These are phyloP conservation scores for Cataglyphis rosenhaueri DNA, from an alignment of 2,888 invertebrate genomes.

Conservation along the genomic window DNA sequence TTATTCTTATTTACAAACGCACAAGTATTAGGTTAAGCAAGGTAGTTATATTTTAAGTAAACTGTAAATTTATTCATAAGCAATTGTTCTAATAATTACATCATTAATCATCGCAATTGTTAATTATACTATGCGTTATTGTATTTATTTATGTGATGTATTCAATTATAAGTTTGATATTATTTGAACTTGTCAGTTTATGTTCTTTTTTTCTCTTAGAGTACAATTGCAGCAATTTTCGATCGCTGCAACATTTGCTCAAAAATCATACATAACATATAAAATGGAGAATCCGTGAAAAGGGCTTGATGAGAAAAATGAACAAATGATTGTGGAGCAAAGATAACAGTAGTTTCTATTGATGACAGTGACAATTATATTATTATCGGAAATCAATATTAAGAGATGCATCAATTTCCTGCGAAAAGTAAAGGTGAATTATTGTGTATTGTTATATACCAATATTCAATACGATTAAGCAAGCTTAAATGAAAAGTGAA, in stretches of 20 bases:
- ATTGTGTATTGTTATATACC: neutral
- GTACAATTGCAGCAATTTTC: neutral
- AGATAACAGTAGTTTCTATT: neutral
- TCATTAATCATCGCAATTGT: neutral
- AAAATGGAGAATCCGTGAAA: neutral
- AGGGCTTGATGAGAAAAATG: neutral
- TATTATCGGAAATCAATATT: conserved; percentile 25
- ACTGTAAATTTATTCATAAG: neutral
- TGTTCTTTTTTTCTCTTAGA: neutral
- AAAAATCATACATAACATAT: neutral
- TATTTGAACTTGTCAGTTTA: neutral
- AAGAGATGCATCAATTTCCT: neutral
- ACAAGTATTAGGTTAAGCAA: neutral
- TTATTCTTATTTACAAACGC: neutral
- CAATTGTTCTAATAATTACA: too few species aligned
- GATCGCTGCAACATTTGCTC: neutral
- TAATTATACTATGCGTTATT: neutral
- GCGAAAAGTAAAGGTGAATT: neutral
- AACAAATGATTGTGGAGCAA: neutral
- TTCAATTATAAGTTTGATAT: neutral
- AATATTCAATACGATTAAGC: neutral
- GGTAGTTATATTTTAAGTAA: neutral
- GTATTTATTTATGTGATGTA: neutral
- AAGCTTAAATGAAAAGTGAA: conserved; percentile 8
- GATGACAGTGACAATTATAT: conserved; percentile 14